Percentiles rank a stretch among this genome's conserved stretches.
These are phyloP conservation scores for Vulpes ferrilata DNA, from an alignment of 2,113 vertebrate species.

Conservation along the genomic window DNA sequence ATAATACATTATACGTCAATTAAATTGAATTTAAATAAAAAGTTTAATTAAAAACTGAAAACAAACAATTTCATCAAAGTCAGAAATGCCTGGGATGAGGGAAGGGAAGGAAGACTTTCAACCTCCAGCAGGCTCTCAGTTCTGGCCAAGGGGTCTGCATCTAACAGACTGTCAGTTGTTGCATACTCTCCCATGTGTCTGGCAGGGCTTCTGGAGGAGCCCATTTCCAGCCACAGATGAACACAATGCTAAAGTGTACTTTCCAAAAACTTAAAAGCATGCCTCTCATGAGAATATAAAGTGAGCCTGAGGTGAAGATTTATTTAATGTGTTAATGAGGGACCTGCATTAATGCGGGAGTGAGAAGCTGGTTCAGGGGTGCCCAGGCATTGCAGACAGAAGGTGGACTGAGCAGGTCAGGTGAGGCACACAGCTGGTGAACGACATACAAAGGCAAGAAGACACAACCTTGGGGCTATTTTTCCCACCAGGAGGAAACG, in stretches of 20 bases:
- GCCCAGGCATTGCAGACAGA: rapidly evolving
- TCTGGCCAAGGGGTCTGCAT: not conserved
- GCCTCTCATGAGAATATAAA: not conserved
- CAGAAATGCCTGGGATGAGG: not conserved
- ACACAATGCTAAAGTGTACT: not conserved
- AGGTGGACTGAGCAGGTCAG: not conserved
- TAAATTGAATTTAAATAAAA: not conserved
- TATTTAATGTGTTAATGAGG: not conserved
- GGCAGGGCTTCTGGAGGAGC: not conserved
- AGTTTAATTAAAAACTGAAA: not conserved
- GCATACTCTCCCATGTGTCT: rapidly evolving
- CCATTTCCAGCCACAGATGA: not conserved
- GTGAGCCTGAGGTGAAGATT: not conserved
- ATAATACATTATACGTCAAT: not conserved
- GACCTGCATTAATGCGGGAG: too few species aligned
- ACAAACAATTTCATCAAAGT: not conserved
- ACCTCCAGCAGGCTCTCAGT: not conserved
- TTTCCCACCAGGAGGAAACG: not conserved
- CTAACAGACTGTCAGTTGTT: not conserved
- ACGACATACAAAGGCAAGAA: not conserved
- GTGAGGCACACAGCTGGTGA: not conserved
- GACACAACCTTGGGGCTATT: not conserved
- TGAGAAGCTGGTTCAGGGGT: not conserved
- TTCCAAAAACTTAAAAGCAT: not conserved
- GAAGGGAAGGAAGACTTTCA: not conserved